Base-by-base conservation (phyloP, 1,140 invertebrate species). In the Drosophila nigromelanica region DNA sequence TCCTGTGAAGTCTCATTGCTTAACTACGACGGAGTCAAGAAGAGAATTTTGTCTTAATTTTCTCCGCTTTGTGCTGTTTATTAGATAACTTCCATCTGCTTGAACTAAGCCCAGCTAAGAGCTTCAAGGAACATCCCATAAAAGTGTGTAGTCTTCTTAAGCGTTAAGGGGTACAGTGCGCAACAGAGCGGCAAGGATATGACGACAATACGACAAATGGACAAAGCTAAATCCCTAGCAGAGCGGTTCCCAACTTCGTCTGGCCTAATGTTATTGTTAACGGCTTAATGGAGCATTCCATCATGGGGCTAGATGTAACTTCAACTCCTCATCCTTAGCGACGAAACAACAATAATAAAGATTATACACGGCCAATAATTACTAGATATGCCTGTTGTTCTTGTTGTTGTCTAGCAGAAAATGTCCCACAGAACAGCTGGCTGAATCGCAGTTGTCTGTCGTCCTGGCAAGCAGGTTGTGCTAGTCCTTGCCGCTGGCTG, bases 321-420 rank as follows among this genome's bases (percentile, higher is more conserved):
- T 69, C 74, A 72, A 69, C 77, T 76, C 35, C 37, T 45, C 40
- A 62, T 18, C 43, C 43, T 35, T 30, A 56, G 55, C 55, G 45
- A 48, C 56, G 59, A 43, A 80, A 83, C 64, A 82, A 76, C 76
- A 78, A 89, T 89, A 89, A 87, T 82, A 82, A 89, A 75, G 82
- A 89, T 83, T 87, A 89, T 89, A 89, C 83, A 87, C 72, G 83
- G 78, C 75, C 83, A 87, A 87, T 89, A 86, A 86, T 86, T 86
- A 86, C 83, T 78, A 48, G 71, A 67, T 64, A 72, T 86, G 67
- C 37, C 45, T 54, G 24, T n/a, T 42, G 37, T 55, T 33, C 18
- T 66, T 77, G 68, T 71, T 66, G 61, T 33, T 37, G 33, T 45
- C 51, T 55, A 33, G n/a, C 47, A 43, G 42, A 64, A 30, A 54